Evolutionary conservation across 2,113 vertebrate genomes (phyloP).

Genomic region (Tympanuchus pallidicinctus): DNA sequence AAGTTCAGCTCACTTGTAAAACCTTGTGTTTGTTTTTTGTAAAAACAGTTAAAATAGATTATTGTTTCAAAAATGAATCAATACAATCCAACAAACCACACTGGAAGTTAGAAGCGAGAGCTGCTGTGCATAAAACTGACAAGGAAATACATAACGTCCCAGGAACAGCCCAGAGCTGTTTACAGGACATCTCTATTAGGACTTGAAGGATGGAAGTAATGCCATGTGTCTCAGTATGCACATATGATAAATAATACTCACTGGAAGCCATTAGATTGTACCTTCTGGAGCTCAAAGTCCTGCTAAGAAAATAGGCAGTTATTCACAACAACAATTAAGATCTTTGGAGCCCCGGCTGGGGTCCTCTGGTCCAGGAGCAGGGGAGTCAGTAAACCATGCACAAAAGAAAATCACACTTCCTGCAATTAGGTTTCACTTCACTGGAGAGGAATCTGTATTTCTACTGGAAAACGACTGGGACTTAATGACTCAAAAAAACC

Average conservation of each 20-base stretch:
- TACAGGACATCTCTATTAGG: neutral
- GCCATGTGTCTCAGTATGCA: neutral
- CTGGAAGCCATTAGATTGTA: neutral
- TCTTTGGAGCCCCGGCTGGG: neutral
- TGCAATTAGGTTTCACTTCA: neutral
- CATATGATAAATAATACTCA: neutral
- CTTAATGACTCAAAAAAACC: neutral
- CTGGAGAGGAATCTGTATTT: neutral
- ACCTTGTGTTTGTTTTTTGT: neutral
- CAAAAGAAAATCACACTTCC: slow-evolving; percentile 6
- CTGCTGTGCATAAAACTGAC: neutral
- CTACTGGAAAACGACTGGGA: neutral
- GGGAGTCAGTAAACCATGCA: neutral
- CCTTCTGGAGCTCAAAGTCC: neutral
- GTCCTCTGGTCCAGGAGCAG: neutral
- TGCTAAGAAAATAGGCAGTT: slow-evolving; percentile 18
- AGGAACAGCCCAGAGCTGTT: slow-evolving; percentile 17
- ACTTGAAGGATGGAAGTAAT: slow-evolving; percentile 4
- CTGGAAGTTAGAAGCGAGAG: neutral
- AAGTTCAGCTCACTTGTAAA: neutral
- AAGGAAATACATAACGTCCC: neutral
- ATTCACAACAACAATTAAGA: neutral
- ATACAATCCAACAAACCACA: neutral
- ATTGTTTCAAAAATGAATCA: neutral
- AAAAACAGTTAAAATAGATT: neutral